Base-by-base conservation (phyloP, 2,888 invertebrate species). In the Pharmacophagus antenor region DNA sequence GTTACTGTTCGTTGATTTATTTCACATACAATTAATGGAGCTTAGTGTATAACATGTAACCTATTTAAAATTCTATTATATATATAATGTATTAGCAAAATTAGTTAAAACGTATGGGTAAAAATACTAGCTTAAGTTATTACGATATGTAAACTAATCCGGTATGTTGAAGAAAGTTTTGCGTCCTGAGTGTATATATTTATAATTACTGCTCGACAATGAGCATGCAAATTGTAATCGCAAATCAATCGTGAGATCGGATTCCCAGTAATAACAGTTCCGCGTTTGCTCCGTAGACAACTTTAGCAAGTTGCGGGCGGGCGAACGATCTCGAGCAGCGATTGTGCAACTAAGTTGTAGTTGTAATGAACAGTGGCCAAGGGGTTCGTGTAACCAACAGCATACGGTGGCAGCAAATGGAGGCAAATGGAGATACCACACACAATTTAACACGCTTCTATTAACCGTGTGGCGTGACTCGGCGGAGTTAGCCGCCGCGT, bases 391-490 rank as follows among this genome's bases (percentile, higher is more conserved):
- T 71, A 67, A 64, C 70, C 74, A 72, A 72, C 68, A 61, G 61
- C 42, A 64, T 23, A 53, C 70, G 64, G 68, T 65, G 63, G 70
- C 76, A 76, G 74, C 71, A 72, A 83, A 84, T 83, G 76, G 74
- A 85, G 84, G 74, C 71, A 72, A 83, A 84, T 83, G 76, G 74
- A 85, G 84, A 84, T 82, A 81, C 76, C 74, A 79, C 79, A 82
- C 79, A 84, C 83, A 82, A 84, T 84, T 84, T 81, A 85, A 79
- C 81, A 79, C 76, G 72, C 71, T 66, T 67, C 72, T 76, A 76
- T 78, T 77, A 77, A 66, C 65, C 65, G 65, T 65, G 64, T 66
- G 69, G 87, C 88, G 88, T 88, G 88, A 81, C 85, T 80, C 66
- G 67, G 64, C 70, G 79, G 76, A 77, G 85, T 87, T 87, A 84